These are phyloP conservation scores for Tringa solitaria DNA, from an alignment of 2,113 vertebrate species.

Conservation along the genomic window DNA sequence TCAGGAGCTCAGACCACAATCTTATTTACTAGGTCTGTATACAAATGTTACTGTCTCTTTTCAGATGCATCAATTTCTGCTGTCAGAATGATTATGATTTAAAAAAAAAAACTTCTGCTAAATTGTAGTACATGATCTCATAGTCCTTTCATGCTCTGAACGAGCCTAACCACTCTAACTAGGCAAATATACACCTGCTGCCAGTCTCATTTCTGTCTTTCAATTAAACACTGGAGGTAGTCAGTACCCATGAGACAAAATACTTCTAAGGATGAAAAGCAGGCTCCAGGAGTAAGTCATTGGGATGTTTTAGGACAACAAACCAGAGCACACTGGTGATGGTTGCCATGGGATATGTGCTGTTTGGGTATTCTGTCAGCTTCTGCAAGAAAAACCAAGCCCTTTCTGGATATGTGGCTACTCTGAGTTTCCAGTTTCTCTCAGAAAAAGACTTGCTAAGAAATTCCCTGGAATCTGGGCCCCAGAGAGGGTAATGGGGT, in stretches of 20 bases:
- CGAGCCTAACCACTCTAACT: neutral
- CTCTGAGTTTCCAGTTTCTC: slow-evolving; percentile 24
- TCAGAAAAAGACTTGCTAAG: slow-evolving; percentile 16
- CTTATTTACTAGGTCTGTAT: neutral
- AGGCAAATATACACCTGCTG: neutral
- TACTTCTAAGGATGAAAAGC: neutral
- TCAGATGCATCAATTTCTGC: neutral
- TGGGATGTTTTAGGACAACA: neutral
- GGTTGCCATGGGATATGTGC: neutral
- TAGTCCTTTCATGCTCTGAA: neutral
- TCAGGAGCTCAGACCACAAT: neutral
- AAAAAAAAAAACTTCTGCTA: neutral
- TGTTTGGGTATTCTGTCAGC: neutral
- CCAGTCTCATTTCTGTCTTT: neutral
- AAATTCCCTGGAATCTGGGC: slow-evolving; percentile 51
- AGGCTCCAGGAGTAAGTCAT: neutral
- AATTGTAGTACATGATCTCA: neutral
- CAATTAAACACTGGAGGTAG: neutral
- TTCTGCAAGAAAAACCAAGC: neutral
- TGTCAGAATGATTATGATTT: neutral
- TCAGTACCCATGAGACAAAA: neutral
- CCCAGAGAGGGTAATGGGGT: slow-evolving; percentile 2
- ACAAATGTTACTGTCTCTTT: neutral
- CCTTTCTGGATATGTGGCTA: neutral
- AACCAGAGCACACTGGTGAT: neutral